phyloP scores from a whole-genome alignment of 2,888 invertebrate species.

The Trachelus tabidus region DNA sequence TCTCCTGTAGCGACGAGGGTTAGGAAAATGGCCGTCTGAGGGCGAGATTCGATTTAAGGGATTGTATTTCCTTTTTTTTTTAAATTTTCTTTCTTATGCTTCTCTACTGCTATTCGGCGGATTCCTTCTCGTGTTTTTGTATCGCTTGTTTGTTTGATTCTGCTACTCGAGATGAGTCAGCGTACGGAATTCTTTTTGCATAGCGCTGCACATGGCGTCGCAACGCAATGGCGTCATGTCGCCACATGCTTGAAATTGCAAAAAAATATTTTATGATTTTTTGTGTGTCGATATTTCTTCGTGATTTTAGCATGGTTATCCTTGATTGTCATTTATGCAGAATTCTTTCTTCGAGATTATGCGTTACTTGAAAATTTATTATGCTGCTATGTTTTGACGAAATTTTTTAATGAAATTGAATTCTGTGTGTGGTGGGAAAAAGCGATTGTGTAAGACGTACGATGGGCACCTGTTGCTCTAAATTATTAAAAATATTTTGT shows the following conservation, averaged over 20 bases:
- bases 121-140: background rate
- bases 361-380: background rate
- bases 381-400: background rate
- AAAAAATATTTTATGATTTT: background rate
- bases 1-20: constrained; percentile 37
- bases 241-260: background rate
- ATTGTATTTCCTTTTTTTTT: background rate
- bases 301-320: background rate
- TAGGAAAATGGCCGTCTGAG: constrained; percentile 50
- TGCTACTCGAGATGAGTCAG: background rate
- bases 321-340: background rate
- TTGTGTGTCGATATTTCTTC: background rate
- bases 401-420: background rate
- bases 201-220: background rate
- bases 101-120: background rate
- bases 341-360: background rate
- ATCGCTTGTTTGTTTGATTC: background rate
- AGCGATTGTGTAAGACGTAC: background rate
- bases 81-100: background rate
- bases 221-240: background rate
- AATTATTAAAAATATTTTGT: constrained; percentile 2
- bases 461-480: background rate
- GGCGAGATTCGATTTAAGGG: background rate
- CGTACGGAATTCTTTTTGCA: background rate
- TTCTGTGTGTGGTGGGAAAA: background rate